Base-by-base conservation (phyloP, 1,140 invertebrate genomes). In the Drosophila repleta region DNA sequence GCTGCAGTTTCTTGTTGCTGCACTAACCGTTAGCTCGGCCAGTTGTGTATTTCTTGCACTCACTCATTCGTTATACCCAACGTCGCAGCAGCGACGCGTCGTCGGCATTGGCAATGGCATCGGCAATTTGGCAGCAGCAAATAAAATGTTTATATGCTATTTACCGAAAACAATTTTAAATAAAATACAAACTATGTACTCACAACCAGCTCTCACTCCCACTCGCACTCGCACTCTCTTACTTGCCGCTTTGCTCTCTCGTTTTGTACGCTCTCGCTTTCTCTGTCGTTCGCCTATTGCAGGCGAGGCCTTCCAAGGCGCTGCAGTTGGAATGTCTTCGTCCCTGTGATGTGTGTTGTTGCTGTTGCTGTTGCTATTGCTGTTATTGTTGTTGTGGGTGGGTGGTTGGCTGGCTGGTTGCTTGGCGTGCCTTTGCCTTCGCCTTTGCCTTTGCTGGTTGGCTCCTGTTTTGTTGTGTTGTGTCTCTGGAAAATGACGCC, bases 81-180 rank as follows among this genome's bases (percentile, higher is more conserved):
- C 55, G 41, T 24, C 13, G 57, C 4, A 46, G 17, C 48, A 24
- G 11, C 20, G 43, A 1, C 46, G 11, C 53, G 41, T 20, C 55
- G 41, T 41, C 15, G 51, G 39, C 39, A 41, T 17, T 41, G 37
- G 37, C 53, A 15, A 21, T 29, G 45, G 41, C 56, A 32, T 53
- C 61, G 49, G 61, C 62, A 71, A 69, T 74, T 87, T 87, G 82
- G 83, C 76, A 89, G 79, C 74, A 88, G 84, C 84, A 88, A 88
- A 88, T 88, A 88, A 88, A 88, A 88, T 88, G 83, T 88, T 88
- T 88, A 88, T 88, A 79, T 88, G 83, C 83, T 88, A 88, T 89
- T 88, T 88, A 88, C 83, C 53, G 79, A 88, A 88, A 88, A 88
- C 83, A 88, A 89, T 88, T 88, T 88, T 88, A 88, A 88, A 88